Conservation (phyloP, 2,888 invertebrate genomes). For the Chrysotoxum bicinctum region DNA sequence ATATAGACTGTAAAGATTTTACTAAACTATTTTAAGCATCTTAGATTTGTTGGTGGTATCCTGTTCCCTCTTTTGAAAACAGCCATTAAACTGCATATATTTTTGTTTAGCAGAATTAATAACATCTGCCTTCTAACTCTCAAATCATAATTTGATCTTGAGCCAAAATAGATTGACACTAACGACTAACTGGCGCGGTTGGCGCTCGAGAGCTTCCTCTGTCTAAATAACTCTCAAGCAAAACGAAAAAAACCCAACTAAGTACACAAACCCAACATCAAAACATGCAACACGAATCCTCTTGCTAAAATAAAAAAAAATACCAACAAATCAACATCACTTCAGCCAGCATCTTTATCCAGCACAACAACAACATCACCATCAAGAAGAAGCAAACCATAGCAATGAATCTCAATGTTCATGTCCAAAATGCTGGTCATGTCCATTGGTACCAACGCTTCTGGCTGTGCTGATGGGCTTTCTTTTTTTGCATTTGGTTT, state of each 20-base stretch:
- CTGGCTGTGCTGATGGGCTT: constrained; percentile 67
- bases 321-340: constrained; percentile 40
- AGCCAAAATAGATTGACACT: constrained; percentile 32
- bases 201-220: constrained; percentile 9
- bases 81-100: no score
- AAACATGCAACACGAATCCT: constrained; percentile 60
- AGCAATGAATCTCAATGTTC: constrained; percentile 71
- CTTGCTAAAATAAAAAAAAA: constrained; percentile 13
- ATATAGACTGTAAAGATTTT: no score
- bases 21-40: no score
- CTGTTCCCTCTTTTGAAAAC: no score
- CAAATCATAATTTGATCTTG: constrained; percentile 15
- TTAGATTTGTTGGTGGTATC: no score
- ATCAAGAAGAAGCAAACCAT: constrained; percentile 6
- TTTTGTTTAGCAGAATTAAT: neutral
- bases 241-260: neutral
- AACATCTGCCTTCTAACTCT: neutral
- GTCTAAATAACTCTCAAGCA: neutral
- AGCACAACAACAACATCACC: neutral
- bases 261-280: constrained; percentile 35
- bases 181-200: constrained; percentile 9
- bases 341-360: constrained; percentile 17
- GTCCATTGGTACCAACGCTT: constrained; percentile 70
- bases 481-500: constrained; percentile 14
- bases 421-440: constrained; percentile 70